Conservation (phyloP, 2,113 vertebrate species). For the Myodes glareolus region DNA sequence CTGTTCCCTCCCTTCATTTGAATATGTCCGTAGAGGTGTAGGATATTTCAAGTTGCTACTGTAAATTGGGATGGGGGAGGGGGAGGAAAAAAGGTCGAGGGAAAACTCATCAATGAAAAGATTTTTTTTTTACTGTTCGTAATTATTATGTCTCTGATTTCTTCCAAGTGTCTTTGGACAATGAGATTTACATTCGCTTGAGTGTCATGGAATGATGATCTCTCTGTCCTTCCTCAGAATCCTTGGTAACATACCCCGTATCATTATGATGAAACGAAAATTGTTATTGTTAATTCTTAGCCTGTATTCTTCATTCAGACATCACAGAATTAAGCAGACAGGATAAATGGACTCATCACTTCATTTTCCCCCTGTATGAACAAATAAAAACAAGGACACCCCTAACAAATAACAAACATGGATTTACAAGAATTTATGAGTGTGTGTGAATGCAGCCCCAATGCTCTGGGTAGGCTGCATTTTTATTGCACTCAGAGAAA, state of each 20-base stretch:
- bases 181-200: not conserved
- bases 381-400: constrained; percentile 84
- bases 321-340: constrained; percentile 56
- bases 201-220: constrained; percentile 12
- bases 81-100: not conserved
- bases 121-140: not conserved
- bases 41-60: constrained; percentile 5
- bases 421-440: constrained; percentile 69
- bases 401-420: constrained; percentile 60
- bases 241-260: constrained; percentile 28
- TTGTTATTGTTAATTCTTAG: constrained; percentile 47
- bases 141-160: not conserved
- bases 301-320: constrained; percentile 66
- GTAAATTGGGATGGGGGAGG: not conserved
- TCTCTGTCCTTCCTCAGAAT: constrained; percentile 56
- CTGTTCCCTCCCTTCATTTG: constrained; percentile 8
- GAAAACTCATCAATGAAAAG: not conserved
- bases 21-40: not conserved
- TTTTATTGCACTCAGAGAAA: constrained; percentile 78
- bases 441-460: constrained; percentile 66
- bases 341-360: constrained; percentile 49
- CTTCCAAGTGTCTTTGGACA: constrained; percentile 7
- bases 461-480: constrained; percentile 23
- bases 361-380: constrained; percentile 75
- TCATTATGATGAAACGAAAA: constrained; percentile 73